Base-by-base conservation (phyloP, 2,888 invertebrate genomes). In the Scaptomyza parva region DNA sequence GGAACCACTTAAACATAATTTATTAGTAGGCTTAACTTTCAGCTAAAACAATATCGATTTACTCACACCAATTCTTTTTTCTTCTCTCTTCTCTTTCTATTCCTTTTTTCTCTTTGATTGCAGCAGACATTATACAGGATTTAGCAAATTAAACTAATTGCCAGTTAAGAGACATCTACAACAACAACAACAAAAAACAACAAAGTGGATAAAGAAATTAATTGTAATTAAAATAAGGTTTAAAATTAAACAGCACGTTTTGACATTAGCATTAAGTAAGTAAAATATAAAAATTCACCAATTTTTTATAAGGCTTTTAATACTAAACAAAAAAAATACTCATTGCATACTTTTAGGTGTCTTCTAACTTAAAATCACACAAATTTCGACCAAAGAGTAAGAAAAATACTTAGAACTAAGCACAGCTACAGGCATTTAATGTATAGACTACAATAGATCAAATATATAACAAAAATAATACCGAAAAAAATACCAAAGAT, bases 61-160 rank as follows among this genome's bases (percentile, higher is more conserved):
- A 63, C 30, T 11, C 40, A 2, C 12, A 0, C 44, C n/a, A n/a
- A n/a, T n/a, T n/a, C n/a, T n/a, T n/a, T n/a, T n/a, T n/a, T n/a
- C n/a, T n/a, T 24, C 28, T 9, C 6, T 28, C 28, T 11, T 40
- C 11, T 8, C 9, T 26, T 6, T 17, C n/a, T 37, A 3, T 50
- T 14, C 17, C 30, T 76, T 45, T 77, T 37, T 5, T 50, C n/a
- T 14, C 30, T 76, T 45, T 77, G 59, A 54, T 86, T 77, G 65
- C 82, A 89, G 88, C 88, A 76, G 89, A 88, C 75, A 88, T 88
- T 72, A 89, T 89, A 88, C 89, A 89, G 87, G 89, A 88, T 86
- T 87, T 89, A 78, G 86, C 87, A 78, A 88, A 89, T 88, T 87
- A 87, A 87, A 81, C 83, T 76, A 83, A 84, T 84, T 84, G 84